phyloP scores from a whole-genome alignment of 2,797 vertebrate species.

The Amblyopsis hoosieri region DNA sequence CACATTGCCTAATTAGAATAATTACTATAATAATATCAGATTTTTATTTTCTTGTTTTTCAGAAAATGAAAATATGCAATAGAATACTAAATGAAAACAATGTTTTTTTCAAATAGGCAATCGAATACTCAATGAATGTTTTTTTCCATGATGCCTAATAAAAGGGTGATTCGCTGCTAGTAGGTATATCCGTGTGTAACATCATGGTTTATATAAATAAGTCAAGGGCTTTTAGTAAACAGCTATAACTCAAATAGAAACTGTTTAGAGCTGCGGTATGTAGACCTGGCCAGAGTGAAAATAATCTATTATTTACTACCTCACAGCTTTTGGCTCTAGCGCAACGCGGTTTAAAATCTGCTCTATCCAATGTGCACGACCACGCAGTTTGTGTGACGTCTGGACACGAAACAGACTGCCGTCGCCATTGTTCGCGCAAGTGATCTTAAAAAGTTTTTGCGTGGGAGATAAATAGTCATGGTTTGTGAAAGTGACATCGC shows the following conservation, averaged over 20 bases:
- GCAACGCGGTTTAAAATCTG: slow-evolving; percentile 54
- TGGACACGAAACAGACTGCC: slow-evolving; percentile 70
- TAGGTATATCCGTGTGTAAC: slow-evolving; percentile 52
- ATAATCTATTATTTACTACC: slow-evolving; percentile 76
- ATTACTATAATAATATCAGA: too few relatives aligned
- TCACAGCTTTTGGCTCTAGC: slow-evolving; percentile 49
- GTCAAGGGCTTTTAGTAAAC: slow-evolving; percentile 76
- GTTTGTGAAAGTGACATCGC: slow-evolving; percentile 62
- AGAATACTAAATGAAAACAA: too few relatives aligned
- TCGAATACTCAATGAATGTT: too few relatives aligned
- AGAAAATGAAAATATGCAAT: too few relatives aligned
- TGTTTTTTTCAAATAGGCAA: too few relatives aligned
- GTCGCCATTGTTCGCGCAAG: slow-evolving; percentile 48
- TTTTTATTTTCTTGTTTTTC: too few relatives aligned
- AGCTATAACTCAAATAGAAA: slow-evolving; percentile 69
- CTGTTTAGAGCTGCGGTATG: slow-evolving; percentile 76
- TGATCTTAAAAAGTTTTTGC: slow-evolving; percentile 44
- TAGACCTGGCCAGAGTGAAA: slow-evolving; percentile 66
- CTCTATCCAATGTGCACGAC: slow-evolving; percentile 50
- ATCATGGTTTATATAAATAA: slow-evolving; percentile 69
- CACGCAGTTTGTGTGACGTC: slow-evolving; percentile 45
- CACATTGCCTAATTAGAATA: too few relatives aligned
- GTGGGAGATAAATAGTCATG: slow-evolving; percentile 45
- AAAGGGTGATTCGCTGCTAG: slow-evolving; percentile 11
- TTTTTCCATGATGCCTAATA: too few relatives aligned